phyloP scores from a whole-genome alignment of 1,140 invertebrate species.

The Drosophila cardini region DNA sequence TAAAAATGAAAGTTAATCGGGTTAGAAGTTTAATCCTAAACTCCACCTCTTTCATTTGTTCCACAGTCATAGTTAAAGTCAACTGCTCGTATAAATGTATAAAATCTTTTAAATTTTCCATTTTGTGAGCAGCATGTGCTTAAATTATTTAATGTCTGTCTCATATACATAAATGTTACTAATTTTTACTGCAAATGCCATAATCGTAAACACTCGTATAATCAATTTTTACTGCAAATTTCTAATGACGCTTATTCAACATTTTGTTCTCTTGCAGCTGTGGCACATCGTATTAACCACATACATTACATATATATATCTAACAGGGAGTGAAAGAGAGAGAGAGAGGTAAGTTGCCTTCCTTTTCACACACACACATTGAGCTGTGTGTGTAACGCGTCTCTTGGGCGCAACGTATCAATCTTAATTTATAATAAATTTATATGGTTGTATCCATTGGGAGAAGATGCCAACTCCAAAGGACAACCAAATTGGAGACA shows the following conservation, averaged over 20 bases:
- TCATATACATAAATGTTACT: constrained; percentile 14
- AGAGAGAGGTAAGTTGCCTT: constrained; percentile 53
- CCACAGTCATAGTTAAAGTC: no score
- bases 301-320: background rate
- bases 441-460: constrained; percentile 55
- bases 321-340: background rate
- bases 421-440: constrained; percentile 81
- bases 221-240: constrained; percentile 44
- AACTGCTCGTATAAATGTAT: no score
- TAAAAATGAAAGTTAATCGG: no score
- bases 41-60: no score
- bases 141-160: background rate
- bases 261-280: constrained; percentile 32
- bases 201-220: constrained; percentile 18
- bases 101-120: no score
- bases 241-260: constrained; percentile 26
- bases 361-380: background rate
- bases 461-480: background rate
- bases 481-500: constrained; percentile 16
- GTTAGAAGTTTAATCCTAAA: no score
- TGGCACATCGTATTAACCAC: constrained; percentile 1
- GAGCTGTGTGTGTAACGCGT: background rate
- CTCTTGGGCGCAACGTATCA: constrained; percentile 66
- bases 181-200: constrained; percentile 10
- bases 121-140: no score